Evolutionary conservation across 2,888 invertebrate genomes (phyloP).

Genomic region (Autographa pulchrina): DNA sequence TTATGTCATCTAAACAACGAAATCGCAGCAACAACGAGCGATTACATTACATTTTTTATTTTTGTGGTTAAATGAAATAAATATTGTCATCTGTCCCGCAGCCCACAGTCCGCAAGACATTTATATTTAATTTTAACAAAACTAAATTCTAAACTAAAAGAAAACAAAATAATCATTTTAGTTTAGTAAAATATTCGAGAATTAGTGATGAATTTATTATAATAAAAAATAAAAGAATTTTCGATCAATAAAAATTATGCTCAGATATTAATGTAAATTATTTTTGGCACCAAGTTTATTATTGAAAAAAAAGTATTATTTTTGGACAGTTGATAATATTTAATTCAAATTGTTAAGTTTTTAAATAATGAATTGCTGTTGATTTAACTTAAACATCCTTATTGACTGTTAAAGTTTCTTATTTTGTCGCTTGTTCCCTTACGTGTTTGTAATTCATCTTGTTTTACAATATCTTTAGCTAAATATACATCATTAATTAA

Average conservation of each 20-base stretch:
- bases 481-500: constrained; percentile 87
- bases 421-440: constrained; percentile 81
- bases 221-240: neutral
- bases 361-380: constrained; percentile 85
- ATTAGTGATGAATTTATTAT: neutral
- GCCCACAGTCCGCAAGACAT: neutral
- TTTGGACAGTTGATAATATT: constrained; percentile 36
- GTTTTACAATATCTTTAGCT: constrained; percentile 82
- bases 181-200: neutral
- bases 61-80: constrained; percentile 57
- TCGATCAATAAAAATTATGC: neutral
- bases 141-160: neutral
- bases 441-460: constrained; percentile 77
- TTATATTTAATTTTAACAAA: neutral
- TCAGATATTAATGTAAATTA: neutral
- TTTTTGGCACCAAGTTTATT: neutral
- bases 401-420: constrained; percentile 83
- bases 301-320: neutral
- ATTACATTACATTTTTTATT: constrained; percentile 89
- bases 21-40: constrained; percentile 73
- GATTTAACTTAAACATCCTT: constrained; percentile 86
- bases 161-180: neutral
- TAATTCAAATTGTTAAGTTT: constrained; percentile 83
- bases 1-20: constrained; percentile 43
- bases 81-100: constrained; percentile 36